A percentile compares a stretch with the other conserved stretches of the same genome.
These are phyloP conservation scores for Apodemia mormo DNA, from an alignment of 2,888 invertebrate genomes.

Conservation along the genomic window DNA sequence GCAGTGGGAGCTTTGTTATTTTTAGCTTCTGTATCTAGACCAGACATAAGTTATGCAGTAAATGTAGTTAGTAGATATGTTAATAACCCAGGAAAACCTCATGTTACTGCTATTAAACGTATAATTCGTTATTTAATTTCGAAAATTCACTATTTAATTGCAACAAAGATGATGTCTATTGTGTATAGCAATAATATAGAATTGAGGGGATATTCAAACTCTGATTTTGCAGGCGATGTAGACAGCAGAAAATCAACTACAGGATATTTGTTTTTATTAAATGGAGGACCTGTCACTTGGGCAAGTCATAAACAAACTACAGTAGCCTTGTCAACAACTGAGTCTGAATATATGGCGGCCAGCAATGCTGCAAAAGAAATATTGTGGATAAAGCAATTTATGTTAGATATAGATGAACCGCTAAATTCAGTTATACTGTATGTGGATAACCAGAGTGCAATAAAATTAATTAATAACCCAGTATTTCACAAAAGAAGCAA, in stretches of 20 bases:
- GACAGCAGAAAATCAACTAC: conserved; percentile 19
- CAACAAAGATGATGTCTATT: too few species aligned
- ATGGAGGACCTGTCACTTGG: too few species aligned
- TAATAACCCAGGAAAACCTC: conserved; percentile 15
- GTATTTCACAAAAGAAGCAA: neutral
- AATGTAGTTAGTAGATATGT: conserved; percentile 17
- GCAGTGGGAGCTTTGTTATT: conserved; percentile 22
- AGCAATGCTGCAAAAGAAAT: conserved; percentile 21
- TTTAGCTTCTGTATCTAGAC: conserved; percentile 21
- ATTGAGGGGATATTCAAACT: too few species aligned
- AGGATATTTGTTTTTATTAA: conserved; percentile 23
- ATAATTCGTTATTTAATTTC: conserved; percentile 22
- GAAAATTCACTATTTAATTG: too few species aligned
- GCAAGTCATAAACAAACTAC: conserved; percentile 21
- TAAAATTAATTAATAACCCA: conserved; percentile 16
- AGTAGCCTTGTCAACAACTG: conserved; percentile 22
- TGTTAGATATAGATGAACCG: conserved; percentile 26
- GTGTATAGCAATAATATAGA: too few species aligned
- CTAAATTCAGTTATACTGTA: conserved; percentile 4
- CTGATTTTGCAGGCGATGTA: conserved; percentile 24
- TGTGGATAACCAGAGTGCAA: conserved; percentile 13
- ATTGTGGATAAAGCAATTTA: conserved; percentile 31
- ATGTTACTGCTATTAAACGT: conserved; percentile 23
- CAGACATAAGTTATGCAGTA: conserved; percentile 22
- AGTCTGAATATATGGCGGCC: conserved; percentile 22